Evolutionary conservation across 1,140 invertebrate species (phyloP), one percentile per base, ranked within the genome.

Genomic region (Amphibalanus amphitrite): DNA sequence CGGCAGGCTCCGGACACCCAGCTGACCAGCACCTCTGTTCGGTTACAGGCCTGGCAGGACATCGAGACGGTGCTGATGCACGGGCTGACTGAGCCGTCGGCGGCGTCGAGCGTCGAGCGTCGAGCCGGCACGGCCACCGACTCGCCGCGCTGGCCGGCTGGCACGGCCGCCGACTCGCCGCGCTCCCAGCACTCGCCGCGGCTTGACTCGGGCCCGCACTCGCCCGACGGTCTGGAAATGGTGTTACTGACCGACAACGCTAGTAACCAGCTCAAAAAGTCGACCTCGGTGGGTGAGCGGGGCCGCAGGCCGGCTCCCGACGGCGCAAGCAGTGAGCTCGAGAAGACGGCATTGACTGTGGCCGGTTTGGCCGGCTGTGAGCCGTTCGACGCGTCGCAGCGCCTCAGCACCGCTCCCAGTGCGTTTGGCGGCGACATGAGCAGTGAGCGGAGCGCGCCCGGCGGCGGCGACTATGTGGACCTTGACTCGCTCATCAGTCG

Each of bases 41-140:
- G 29, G 6, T 78, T 76, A 6, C 77, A 83, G 82, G 82, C 82
- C 77, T 83, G 82, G 82, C 81, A 83, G 75, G 82, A 83, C 74
- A 82, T 83, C 70, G 82, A 83, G 74, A 83, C 77, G 38, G 80
- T 83, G 30, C 78, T 83, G 70, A 75, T 74, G 69, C 65, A 67
- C 3, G n/a, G 65, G 1, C 10, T 67, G 23, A 23, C 64, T 3
- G 65, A 67, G n/a, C 3, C 23, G 23, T 10, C 65, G 28, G n/a
- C 23, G 0, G 15, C n/a, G 10, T 8, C 10, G 6, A 26, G 65
- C 65, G 28, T n/a, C 23, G 4, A 28, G 3, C 26, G 65, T 0
- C 20, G 3, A 1, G 65, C 10, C n/a, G 10, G 26, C 23, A 26
- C 65, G 10, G 65, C 26, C 17, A 26, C 26, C 65, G 26, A 67